Base-by-base conservation (phyloP, 2,113 vertebrate genomes). In the Lasiurus cinereus region DNA sequence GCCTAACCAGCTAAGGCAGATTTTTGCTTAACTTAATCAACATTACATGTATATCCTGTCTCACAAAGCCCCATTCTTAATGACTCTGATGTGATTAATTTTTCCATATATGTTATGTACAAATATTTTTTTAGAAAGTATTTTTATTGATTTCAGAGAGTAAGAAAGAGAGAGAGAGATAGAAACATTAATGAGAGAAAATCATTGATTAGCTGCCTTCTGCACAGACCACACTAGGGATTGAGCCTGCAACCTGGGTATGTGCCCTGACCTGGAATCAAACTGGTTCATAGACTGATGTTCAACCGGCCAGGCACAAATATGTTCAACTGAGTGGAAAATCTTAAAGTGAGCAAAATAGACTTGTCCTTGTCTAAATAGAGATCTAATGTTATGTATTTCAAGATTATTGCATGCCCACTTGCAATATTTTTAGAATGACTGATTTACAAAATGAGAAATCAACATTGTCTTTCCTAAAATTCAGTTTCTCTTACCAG, bases 401-500 rank as follows among this genome's bases (percentile, higher is more conserved):
- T 93, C 73, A 92, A 90, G 72, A 89, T 66, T 76, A 59, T 69
- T 73, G 83, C 5, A 83, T n/a, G 14, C 12, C 4, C 5, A 43
- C 9, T 64, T 96, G 77, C 31, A 50, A 88, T 69, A 73, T 59
- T 84, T 33, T 95, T 50, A 64, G 39, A 78, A 70, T 77, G 78
- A 93, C 21, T 83, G 29, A 88, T 69, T 93, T 74, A 88, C 6
- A 82, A 80, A 90, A 67, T 73, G 85, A 73, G 29, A 94, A 77
- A 62, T 50, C 31, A 78, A 72, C 6, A 67, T 6, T 15, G 70
- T 19, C 50, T 83, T 80, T 39, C 29, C 36, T 90, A 88, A 94
- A 96, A 56, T 5, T 27, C 84, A 76, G 1, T 89, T 82, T 43
- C 21, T 84, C 97, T 99, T 97, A 99, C 99, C 99, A 99, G 98